phyloP scores from a whole-genome alignment of 2,888 invertebrate species.

The Trichogramma dendrolimi region DNA sequence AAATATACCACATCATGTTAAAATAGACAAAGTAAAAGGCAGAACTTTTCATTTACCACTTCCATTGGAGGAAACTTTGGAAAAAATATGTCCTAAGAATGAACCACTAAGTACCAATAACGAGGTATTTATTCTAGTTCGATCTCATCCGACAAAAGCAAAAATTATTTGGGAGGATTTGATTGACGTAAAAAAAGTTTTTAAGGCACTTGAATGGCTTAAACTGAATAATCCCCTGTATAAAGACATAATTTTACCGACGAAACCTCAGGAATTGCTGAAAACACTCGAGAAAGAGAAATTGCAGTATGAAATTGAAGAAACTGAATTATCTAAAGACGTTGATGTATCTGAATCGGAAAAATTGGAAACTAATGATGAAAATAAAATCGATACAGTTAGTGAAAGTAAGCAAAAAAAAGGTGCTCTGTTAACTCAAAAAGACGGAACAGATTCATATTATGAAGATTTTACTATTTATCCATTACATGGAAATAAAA shows the following conservation, averaged over 20 bases:
- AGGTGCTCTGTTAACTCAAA: slow-evolving; percentile 21
- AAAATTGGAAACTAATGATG: slow-evolving; percentile 3
- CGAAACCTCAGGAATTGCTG: slow-evolving; percentile 13
- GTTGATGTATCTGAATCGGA: neutral
- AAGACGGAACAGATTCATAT: slow-evolving; percentile 18
- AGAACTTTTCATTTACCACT: slow-evolving; percentile 42
- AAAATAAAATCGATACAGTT: neutral
- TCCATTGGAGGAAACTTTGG: slow-evolving; percentile 40
- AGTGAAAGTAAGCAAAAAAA: neutral
- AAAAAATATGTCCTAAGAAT: slow-evolving; percentile 38
- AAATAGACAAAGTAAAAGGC: slow-evolving; percentile 32
- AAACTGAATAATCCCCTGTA: slow-evolving; percentile 40
- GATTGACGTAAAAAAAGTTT: slow-evolving; percentile 39
- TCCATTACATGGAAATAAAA: slow-evolving; percentile 30
- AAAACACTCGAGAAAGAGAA: neutral
- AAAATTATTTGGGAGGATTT: slow-evolving; percentile 38
- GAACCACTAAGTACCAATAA: slow-evolving; percentile 36
- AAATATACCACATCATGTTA: slow-evolving; percentile 34
- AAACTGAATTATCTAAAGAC: slow-evolving; percentile 3
- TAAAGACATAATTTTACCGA: slow-evolving; percentile 33
- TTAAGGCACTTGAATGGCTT: slow-evolving; percentile 35
- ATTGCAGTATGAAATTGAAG: neutral
- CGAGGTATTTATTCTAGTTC: slow-evolving; percentile 40
- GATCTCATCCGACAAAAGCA: slow-evolving; percentile 38
- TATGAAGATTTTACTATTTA: slow-evolving; percentile 28